Evolutionary conservation across 2,888 invertebrate species (phyloP).

Genomic region (Mongoloraphidia duomilia): DNA sequence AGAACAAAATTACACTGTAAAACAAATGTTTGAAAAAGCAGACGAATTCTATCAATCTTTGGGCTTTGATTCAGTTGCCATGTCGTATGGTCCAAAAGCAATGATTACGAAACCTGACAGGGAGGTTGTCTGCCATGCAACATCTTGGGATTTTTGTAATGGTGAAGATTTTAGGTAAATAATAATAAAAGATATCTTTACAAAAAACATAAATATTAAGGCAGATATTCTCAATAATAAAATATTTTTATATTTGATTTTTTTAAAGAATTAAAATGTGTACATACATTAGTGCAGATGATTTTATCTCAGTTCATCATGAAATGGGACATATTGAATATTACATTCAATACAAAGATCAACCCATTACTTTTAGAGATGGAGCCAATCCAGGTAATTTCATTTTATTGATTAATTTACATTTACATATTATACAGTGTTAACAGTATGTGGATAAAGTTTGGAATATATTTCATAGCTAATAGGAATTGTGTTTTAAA

Average conservation of each 20-base stretch:
- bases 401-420: too few relatives aligned
- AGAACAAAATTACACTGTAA: constrained; percentile 29
- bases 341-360: constrained; percentile 41
- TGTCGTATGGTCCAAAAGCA: constrained; percentile 40
- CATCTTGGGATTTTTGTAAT: constrained; percentile 57
- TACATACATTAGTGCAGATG: constrained; percentile 36
- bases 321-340: constrained; percentile 59
- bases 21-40: constrained; percentile 40
- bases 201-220: too few relatives aligned
- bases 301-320: constrained; percentile 55
- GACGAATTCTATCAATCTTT: constrained; percentile 45
- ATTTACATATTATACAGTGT: too few relatives aligned
- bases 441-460: too few relatives aligned
- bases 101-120: constrained; percentile 44
- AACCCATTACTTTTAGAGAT: constrained; percentile 34
- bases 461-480: too few relatives aligned
- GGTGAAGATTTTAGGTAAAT: constrained; percentile 46
- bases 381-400: constrained; percentile 33
- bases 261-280: constrained; percentile 42
- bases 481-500: too few relatives aligned
- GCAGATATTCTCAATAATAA: too few relatives aligned
- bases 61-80: constrained; percentile 42
- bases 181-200: too few relatives aligned
- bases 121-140: constrained; percentile 47
- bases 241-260: not conserved